These are phyloP conservation scores for Clivina fossor DNA, from an alignment of 2,888 invertebrate species.

Conservation along the genomic window DNA sequence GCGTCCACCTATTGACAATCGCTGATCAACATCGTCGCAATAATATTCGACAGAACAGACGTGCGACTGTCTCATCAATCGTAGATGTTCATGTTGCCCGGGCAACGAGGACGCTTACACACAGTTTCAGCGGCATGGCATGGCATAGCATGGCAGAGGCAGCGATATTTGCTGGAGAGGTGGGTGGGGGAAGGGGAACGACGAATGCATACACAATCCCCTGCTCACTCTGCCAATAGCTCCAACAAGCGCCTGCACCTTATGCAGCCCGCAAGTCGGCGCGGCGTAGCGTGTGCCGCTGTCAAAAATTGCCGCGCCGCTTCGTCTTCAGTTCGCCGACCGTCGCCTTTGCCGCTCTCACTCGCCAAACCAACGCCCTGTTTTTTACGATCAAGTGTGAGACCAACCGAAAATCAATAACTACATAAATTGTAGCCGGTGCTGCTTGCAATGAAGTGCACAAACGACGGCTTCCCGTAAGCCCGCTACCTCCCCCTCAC, in stretches of 20 bases:
- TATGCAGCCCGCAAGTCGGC: not conserved
- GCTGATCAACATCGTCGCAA: constrained; percentile 25
- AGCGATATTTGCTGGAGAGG: not conserved
- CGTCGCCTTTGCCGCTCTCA: too few relatives aligned
- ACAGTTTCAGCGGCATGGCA: not conserved
- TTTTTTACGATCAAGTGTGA: constrained; percentile 49
- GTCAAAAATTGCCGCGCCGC: constrained; percentile 36
- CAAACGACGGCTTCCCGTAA: constrained; percentile 35
- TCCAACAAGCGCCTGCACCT: not conserved
- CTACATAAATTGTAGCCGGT: constrained; percentile 46
- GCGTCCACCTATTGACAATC: constrained; percentile 25
- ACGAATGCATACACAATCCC: constrained; percentile 13
- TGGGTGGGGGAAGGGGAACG: constrained; percentile 1
- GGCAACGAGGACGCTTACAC: constrained; percentile 25
- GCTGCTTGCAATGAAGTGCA: constrained; percentile 36
- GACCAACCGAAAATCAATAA: constrained; percentile 52
- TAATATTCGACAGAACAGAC: constrained; percentile 35
- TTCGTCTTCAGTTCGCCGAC: too few relatives aligned
- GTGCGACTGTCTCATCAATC: constrained; percentile 35
- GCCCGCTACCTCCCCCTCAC: constrained; percentile 23
- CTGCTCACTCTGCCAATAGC: constrained; percentile 1
- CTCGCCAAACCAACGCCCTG: constrained; percentile 54
- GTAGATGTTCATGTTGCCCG: constrained; percentile 34
- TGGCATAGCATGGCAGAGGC: not conserved
- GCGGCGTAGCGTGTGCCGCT: constrained; percentile 28